Conservation (phyloP, 2,888 invertebrate species). For the Venusia cambrica region DNA sequence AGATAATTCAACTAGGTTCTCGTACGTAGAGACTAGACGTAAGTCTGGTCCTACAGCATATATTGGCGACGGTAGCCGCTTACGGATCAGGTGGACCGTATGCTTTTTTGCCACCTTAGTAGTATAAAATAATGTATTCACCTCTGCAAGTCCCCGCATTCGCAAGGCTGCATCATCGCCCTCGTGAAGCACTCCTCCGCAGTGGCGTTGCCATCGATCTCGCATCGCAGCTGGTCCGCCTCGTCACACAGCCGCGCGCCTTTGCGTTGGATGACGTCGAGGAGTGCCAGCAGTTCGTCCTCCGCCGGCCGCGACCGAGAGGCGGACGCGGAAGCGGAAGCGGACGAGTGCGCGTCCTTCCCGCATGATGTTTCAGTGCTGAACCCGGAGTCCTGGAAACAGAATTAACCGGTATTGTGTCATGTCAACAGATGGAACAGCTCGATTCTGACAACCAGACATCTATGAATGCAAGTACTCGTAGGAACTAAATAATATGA, state of each 20-base stretch:
- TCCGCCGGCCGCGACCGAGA: constrained; percentile 80
- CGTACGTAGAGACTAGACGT: too few relatives aligned
- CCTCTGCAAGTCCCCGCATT: constrained; percentile 37
- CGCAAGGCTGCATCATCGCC: constrained; percentile 47
- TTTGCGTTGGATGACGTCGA: constrained; percentile 92
- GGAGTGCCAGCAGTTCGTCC: constrained; percentile 91
- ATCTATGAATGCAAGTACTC: too few relatives aligned
- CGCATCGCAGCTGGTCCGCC: constrained; percentile 83
- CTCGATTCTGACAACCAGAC: too few relatives aligned
- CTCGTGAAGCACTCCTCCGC: constrained; percentile 83
- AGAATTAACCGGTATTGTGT: too few relatives aligned
- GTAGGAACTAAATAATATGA: too few relatives aligned
- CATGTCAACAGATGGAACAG: too few relatives aligned
- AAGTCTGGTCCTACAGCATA: too few relatives aligned
- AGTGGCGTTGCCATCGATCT: constrained; percentile 71
- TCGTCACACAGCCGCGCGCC: constrained; percentile 85
- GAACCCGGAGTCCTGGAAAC: constrained; percentile 89
- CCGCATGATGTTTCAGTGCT: constrained; percentile 93
- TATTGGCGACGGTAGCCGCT: too few relatives aligned
- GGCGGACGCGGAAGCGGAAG: constrained; percentile 80
- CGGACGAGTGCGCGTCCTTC: constrained; percentile 88
- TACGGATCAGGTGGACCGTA: too few relatives aligned
- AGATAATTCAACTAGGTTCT: too few relatives aligned
- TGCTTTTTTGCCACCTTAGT: too few relatives aligned
- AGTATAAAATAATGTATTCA: constrained; percentile 1